phyloP scores from a whole-genome alignment of 2,888 invertebrate species.

The Spilarctia lutea region DNA sequence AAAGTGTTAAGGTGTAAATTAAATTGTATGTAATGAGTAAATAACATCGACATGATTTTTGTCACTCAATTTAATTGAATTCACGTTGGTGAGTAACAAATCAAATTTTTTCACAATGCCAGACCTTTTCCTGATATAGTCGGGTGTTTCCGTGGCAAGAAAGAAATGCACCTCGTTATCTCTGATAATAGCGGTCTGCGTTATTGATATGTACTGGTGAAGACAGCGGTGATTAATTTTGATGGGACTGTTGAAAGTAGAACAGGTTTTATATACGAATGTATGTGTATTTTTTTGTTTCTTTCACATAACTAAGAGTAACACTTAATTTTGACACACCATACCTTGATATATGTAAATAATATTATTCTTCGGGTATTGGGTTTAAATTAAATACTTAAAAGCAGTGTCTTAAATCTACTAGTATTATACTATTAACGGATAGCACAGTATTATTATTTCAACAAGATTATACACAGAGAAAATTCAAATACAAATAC shows the following conservation, averaged over 20 bases:
- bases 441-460: too few species aligned
- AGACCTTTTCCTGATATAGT: constrained; percentile 70
- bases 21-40: constrained; percentile 25
- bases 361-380: not conserved
- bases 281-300: constrained; percentile 10
- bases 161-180: constrained; percentile 82
- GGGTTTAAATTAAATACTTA: not conserved
- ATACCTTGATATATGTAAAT: not conserved
- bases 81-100: constrained; percentile 78
- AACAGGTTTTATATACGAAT: constrained; percentile 20
- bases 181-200: constrained; percentile 76
- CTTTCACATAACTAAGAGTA: not conserved
- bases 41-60: constrained; percentile 68
- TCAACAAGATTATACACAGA: too few species aligned
- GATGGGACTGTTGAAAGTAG: constrained; percentile 26
- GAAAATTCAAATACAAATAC: too few species aligned
- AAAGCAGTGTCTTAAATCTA: too few species aligned
- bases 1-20: constrained; percentile 40
- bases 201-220: constrained; percentile 70
- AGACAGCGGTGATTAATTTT: constrained; percentile 55
- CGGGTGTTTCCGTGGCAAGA: constrained; percentile 62
- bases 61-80: constrained; percentile 81
- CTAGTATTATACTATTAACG: too few species aligned
- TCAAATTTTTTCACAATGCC: constrained; percentile 80
- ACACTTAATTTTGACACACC: not conserved